Percentiles rank a stretch among this genome's conserved stretches.
These are phyloP conservation scores for Pseudeuparius sepicola DNA, from an alignment of 2,888 invertebrate genomes.

Conservation along the genomic window DNA sequence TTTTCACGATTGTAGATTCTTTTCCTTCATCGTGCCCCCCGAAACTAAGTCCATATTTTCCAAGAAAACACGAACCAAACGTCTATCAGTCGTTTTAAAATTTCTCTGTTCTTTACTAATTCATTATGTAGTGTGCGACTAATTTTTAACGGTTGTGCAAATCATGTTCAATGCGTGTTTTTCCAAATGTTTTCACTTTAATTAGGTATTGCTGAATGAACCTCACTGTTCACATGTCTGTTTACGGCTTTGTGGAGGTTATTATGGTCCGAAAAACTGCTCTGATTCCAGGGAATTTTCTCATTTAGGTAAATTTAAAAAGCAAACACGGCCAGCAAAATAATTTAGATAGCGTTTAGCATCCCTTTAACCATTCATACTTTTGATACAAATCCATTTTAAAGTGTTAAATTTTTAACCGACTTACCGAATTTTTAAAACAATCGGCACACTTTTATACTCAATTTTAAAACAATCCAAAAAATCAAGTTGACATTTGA, in stretches of 20 bases:
- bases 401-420: constrained; percentile 6
- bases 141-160: constrained; percentile 11
- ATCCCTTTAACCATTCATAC: constrained; percentile 4
- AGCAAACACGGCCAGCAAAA: constrained; percentile 17
- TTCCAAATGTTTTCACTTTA: constrained; percentile 17
- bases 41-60: constrained; percentile 19
- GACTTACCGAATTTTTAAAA: constrained; percentile 7
- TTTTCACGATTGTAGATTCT: constrained; percentile 10
- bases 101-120: constrained; percentile 20
- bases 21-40: constrained; percentile 16
- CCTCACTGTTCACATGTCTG: constrained; percentile 8
- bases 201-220: constrained; percentile 12
- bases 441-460: too few species aligned
- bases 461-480: too few species aligned
- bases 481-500: too few species aligned
- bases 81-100: constrained; percentile 22
- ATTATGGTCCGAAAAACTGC: constrained; percentile 14
- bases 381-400: too few species aligned
- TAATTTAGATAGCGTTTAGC: constrained; percentile 11
- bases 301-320: too few species aligned
- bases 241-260: constrained; percentile 15
- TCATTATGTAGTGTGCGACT: constrained; percentile 19
- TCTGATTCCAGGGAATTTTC: too few species aligned
- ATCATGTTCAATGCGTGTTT: constrained; percentile 10
- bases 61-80: constrained; percentile 16